A percentile compares a stretch with the other conserved stretches of the same genome.
phyloP scores from a whole-genome alignment of 2,888 invertebrate genomes.

The Adineta ricciae region DNA sequence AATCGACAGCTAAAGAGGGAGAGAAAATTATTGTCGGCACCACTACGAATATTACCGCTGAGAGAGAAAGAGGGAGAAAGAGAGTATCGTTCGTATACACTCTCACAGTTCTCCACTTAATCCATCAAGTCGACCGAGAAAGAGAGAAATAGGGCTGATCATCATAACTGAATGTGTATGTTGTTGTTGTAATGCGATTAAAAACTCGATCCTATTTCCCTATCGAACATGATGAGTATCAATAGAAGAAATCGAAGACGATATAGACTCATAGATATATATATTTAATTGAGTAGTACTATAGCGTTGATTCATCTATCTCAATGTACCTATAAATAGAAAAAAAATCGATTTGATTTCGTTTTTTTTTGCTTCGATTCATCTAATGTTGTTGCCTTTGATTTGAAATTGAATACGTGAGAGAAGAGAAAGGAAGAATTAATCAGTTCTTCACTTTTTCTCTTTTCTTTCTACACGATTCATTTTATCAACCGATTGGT shows the following conservation, averaged over 20 bases:
- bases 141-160: conserved; percentile 5
- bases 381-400: background rate
- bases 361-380: background rate
- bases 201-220: background rate
- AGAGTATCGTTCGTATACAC: conserved; percentile 3
- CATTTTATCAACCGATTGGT: background rate
- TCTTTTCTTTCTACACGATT: background rate
- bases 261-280: background rate
- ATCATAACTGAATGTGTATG: conserved; percentile 9
- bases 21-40: background rate
- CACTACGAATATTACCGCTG: background rate
- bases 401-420: conserved; percentile 13
- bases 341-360: background rate
- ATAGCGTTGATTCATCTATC: background rate
- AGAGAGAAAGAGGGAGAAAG: background rate
- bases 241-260: background rate
- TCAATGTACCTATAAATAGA: background rate
- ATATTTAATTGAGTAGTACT: conserved; percentile 13
- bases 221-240: conserved; percentile 13
- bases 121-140: conserved; percentile 5
- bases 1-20: background rate
- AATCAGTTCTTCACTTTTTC: background rate
- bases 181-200: conserved; percentile 15
- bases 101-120: background rate
- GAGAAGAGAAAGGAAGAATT: background rate